Evolutionary conservation across 2,113 vertebrate genomes (phyloP).

Genomic region (Varanus komodoensis): DNA sequence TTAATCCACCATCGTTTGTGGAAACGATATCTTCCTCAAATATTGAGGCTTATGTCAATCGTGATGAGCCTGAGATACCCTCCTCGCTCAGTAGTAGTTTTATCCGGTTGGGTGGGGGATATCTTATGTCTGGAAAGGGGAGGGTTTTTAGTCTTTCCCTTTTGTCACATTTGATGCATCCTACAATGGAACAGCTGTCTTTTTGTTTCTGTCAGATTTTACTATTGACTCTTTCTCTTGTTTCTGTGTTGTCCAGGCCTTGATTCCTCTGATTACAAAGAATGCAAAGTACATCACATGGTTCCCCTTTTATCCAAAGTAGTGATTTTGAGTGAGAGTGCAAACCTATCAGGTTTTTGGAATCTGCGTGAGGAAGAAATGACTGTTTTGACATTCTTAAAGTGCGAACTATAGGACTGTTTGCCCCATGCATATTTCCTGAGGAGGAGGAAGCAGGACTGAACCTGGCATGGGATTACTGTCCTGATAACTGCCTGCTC

Average conservation of each 20-base stretch:
- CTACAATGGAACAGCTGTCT: slow-evolving; percentile 50
- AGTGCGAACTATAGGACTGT: background rate
- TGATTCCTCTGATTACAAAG: slow-evolving; percentile 47
- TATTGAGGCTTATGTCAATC: background rate
- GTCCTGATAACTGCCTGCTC: no score
- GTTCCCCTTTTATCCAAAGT: slow-evolving; percentile 23
- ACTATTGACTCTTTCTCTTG: accelerated
- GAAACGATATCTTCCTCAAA: slow-evolving; percentile 1
- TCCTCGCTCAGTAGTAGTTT: background rate
- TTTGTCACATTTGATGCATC: slow-evolving; percentile 14
- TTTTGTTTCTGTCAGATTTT: slow-evolving; percentile 10
- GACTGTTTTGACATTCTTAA: background rate
- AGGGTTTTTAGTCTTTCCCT: background rate
- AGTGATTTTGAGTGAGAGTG: slow-evolving; percentile 46
- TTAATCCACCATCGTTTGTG: background rate
- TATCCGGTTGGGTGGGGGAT: background rate
- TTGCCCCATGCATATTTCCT: no score
- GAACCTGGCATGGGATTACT: no score
- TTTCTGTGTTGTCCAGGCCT: slow-evolving; percentile 30
- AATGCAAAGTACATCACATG: slow-evolving; percentile 12
- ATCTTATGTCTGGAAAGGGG: background rate
- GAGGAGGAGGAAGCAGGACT: no score
- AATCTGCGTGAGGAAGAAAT: background rate
- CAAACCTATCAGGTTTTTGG: background rate
- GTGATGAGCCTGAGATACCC: background rate